Conservation (phyloP, 1,140 invertebrate species). For the Leptopilina clavipes region DNA sequence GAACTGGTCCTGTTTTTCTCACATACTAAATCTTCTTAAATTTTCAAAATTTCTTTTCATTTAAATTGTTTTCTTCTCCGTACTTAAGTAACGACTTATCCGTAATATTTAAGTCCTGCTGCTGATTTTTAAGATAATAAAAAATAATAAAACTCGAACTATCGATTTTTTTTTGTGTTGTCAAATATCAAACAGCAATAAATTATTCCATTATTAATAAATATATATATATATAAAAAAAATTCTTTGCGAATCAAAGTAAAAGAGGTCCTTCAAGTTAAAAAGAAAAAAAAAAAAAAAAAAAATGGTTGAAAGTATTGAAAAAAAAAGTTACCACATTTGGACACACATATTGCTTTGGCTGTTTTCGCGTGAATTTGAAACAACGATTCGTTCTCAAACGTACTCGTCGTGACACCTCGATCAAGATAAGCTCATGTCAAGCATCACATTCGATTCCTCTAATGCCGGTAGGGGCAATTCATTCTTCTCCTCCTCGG, state of each 20-base stretch:
- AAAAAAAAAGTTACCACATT: constrained; percentile 55
- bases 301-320: too few relatives aligned
- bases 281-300: constrained; percentile 54
- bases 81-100: constrained; percentile 56
- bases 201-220: constrained; percentile 72
- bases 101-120: constrained; percentile 50
- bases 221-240: constrained; percentile 69
- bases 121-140: constrained; percentile 48
- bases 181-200: constrained; percentile 64
- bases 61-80: constrained; percentile 33
- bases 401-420: constrained; percentile 58
- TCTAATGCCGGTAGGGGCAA: constrained; percentile 69
- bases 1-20: constrained; percentile 42
- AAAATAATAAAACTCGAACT: too few relatives aligned
- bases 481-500: constrained; percentile 67
- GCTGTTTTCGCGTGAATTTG: constrained; percentile 63
- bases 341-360: constrained; percentile 66
- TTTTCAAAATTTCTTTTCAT: constrained; percentile 26
- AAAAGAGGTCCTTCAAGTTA: constrained; percentile 63
- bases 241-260: constrained; percentile 60
- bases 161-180: too few relatives aligned
- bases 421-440: constrained; percentile 69
- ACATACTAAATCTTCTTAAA: constrained; percentile 40
- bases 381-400: constrained; percentile 60
- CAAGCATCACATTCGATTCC: constrained; percentile 67